Base-by-base conservation (phyloP, 2,888 invertebrate species). In the Ectemnius lituratus region DNA sequence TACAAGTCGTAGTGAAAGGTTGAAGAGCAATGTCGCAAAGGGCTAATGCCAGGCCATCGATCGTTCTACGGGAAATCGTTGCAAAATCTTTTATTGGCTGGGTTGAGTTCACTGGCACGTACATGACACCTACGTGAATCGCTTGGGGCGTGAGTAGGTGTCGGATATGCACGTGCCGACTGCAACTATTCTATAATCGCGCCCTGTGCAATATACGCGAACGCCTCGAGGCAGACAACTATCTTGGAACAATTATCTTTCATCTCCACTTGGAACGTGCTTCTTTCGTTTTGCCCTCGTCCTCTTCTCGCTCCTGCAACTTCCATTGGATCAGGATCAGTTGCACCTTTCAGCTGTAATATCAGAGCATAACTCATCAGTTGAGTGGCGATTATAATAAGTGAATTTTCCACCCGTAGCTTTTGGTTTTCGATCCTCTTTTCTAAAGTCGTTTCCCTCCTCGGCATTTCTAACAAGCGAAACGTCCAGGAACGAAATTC, bases 51-150 rank as follows among this genome's bases (percentile, higher is more conserved):
- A 11, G 16, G 11, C 61, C 14, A 60, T 62, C 62, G 20, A 45
- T 75, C 18, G 67, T 62, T 37, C 23, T 47, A 59, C 49, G 27
- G 52, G 23, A 37, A 20, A 62, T 63, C 23, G 60, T 81, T 81
- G 70, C 67, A 76, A 81, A 81, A 81, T 70, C 68, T 18, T 62
- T 68, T 63, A 70, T 74, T 74, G 67, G 79, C 62, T 16, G 47
- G 47, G 68, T 57, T 52, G 18, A 45, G 72, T 65, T 57, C 62
- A 13, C 52, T 14, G 16, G 16, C 52, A 16, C 52, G 16, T 14
- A 52, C 56, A 20, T 23, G 49, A 62, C 80, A 63, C 76, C 73
- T 23, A 79, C 79, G 70, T 49, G 47, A 78, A 73, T 69, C 62
- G 75, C 63, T 68, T 37, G 58, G 65, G 56, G 61, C 27, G 47